Evolutionary conservation across 2,797 vertebrate genomes (phyloP).

Genomic region (Amniataba percoides): DNA sequence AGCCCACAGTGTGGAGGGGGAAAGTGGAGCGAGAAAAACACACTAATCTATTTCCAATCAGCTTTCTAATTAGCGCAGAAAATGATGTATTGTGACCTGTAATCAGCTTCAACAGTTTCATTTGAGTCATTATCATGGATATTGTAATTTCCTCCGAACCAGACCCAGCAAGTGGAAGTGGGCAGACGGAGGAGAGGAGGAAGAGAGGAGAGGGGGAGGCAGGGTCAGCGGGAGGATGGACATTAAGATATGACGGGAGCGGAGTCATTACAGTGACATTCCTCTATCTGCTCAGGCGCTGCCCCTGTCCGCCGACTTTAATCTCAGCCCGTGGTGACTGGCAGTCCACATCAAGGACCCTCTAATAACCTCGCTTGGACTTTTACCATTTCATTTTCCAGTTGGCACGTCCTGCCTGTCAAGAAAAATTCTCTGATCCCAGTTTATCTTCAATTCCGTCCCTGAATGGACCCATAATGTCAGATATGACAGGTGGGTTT

Average conservation of each 20-base stretch:
- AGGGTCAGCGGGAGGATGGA: conserved; percentile 66
- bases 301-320: conserved; percentile 63
- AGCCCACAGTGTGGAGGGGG: conserved; percentile 48
- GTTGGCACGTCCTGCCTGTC: conserved; percentile 59
- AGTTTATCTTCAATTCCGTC: conserved; percentile 59
- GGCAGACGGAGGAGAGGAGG: conserved; percentile 32
- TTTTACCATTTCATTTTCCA: conserved; percentile 71
- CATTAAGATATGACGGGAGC: conserved; percentile 65
- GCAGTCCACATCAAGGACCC: conserved; percentile 58
- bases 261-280: conserved; percentile 76
- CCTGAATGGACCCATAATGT: conserved; percentile 63
- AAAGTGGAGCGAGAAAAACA: conserved; percentile 68
- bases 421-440: conserved; percentile 61
- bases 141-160: conserved; percentile 78
- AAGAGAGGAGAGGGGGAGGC: background rate
- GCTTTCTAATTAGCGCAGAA: conserved; percentile 80
- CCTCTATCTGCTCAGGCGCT: conserved; percentile 61
- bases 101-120: conserved; percentile 80
- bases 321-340: conserved; percentile 71
- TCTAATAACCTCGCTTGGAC: conserved; percentile 71
- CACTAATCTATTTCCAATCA: conserved; percentile 83
- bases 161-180: conserved; percentile 57
- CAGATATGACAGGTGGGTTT: conserved; percentile 60
- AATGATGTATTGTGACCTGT: conserved; percentile 82
- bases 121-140: conserved; percentile 81